Evolutionary conservation across 2,113 vertebrate genomes (phyloP).

Genomic region (Paradisaea rubra): DNA sequence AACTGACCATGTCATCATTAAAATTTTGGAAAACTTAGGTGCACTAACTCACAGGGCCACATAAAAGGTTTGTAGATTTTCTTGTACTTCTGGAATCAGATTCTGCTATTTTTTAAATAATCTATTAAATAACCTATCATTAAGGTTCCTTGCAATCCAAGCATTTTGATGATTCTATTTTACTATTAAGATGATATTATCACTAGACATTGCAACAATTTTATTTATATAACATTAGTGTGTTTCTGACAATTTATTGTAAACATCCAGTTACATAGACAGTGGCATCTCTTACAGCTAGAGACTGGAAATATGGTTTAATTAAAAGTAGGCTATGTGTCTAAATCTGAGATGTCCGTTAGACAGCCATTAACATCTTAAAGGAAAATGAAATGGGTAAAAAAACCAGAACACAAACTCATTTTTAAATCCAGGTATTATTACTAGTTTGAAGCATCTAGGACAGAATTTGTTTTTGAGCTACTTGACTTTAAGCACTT

Average conservation of each 20-base stretch:
- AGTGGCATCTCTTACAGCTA: background rate
- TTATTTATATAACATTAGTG: background rate
- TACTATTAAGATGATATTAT: background rate
- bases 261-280: background rate
- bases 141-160: background rate
- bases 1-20: background rate
- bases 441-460: background rate
- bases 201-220: background rate
- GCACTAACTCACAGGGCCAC: background rate
- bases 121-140: background rate
- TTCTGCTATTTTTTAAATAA: background rate
- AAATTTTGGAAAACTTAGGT: background rate
- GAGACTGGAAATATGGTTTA: background rate
- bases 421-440: conserved; percentile 13
- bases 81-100: background rate
- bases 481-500: conserved; percentile 24
- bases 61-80: background rate
- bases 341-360: background rate
- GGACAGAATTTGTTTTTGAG: conserved; percentile 4
- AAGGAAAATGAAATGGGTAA: background rate
- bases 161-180: background rate
- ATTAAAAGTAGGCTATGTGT: background rate
- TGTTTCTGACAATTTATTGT: background rate
- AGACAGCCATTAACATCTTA: background rate
- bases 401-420: background rate